phyloP scores from a whole-genome alignment of 2,797 vertebrate genomes.

The Todus mexicanus region DNA sequence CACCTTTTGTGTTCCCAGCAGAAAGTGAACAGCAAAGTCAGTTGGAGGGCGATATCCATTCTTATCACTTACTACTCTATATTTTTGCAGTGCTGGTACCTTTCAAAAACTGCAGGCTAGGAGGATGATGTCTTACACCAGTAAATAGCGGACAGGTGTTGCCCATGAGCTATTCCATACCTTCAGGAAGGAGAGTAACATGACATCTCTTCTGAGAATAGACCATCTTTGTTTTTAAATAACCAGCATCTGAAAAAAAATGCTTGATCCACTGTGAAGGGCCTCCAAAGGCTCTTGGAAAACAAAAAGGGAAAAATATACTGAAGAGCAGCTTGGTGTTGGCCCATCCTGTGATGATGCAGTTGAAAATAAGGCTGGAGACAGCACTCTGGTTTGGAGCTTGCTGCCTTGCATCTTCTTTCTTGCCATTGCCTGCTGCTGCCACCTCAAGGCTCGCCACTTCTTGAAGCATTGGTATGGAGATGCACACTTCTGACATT shows the following conservation, averaged over 20 bases:
- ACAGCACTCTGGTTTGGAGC: fast-evolving
- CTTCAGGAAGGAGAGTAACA: not conserved
- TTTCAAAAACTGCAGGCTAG: not conserved
- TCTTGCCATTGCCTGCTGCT: not conserved
- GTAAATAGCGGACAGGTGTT: not conserved
- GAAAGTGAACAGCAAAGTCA: not conserved
- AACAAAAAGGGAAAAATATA: not conserved
- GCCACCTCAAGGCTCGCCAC: not conserved
- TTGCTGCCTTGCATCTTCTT: not conserved
- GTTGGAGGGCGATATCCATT: not conserved
- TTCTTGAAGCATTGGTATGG: not conserved
- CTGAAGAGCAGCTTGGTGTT: not conserved
- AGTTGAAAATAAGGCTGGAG: not conserved
- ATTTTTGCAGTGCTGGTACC: not conserved
- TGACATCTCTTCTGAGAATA: not conserved
- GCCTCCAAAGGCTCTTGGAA: not conserved
- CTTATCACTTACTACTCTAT: not conserved
- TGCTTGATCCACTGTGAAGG: not conserved
- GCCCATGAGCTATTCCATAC: not conserved
- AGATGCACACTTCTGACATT: not conserved
- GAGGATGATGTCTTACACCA: not conserved
- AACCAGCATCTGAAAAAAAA: not conserved
- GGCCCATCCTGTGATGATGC: not conserved
- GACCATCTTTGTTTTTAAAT: not conserved
- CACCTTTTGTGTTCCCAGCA: not conserved